Conservation (phyloP, 2,888 invertebrate species). For the Dolomedes plantarius region DNA sequence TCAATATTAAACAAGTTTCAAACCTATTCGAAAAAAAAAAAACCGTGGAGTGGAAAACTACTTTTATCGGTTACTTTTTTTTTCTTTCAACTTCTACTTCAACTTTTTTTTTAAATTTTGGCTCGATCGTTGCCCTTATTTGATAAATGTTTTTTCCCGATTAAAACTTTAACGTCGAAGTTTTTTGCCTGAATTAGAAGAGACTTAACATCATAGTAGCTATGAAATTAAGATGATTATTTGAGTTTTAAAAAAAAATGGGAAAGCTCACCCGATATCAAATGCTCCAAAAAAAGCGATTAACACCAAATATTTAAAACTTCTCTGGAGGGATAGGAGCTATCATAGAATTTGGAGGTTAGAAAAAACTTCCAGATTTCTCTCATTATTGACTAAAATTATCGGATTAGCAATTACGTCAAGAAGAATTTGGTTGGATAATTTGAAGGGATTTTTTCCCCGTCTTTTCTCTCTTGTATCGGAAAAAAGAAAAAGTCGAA, state of each 20-base stretch:
- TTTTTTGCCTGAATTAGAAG: constrained; percentile 2
- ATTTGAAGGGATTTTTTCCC: constrained; percentile 22
- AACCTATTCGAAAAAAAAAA: constrained; percentile 22
- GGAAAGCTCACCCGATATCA: not conserved
- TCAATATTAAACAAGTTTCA: constrained; percentile 9
- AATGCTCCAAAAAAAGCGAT: constrained; percentile 18
- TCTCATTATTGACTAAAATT: constrained; percentile 65
- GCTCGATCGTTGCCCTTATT: not conserved
- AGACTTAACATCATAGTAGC: constrained; percentile 25
- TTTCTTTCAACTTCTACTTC: constrained; percentile 26
- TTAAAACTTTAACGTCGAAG: not conserved
- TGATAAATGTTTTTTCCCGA: constrained; percentile 17
- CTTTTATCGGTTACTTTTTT: constrained; percentile 24
- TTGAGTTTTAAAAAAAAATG: not conserved
- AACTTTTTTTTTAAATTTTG: not conserved
- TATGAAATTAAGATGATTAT: constrained; percentile 68
- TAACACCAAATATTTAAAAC: constrained; percentile 66
- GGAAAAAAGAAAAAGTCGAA: constrained; percentile 5
- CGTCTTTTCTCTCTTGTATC: constrained; percentile 8
- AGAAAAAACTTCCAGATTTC: constrained; percentile 26
- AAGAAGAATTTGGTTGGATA: constrained; percentile 44
- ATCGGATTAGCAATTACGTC: constrained; percentile 66
- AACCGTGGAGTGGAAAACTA: not conserved
- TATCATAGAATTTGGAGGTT: constrained; percentile 25
- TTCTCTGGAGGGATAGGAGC: constrained; percentile 32